Evolutionary conservation across 1,140 invertebrate species (phyloP).

Genomic region (Mercenaria mercenaria): DNA sequence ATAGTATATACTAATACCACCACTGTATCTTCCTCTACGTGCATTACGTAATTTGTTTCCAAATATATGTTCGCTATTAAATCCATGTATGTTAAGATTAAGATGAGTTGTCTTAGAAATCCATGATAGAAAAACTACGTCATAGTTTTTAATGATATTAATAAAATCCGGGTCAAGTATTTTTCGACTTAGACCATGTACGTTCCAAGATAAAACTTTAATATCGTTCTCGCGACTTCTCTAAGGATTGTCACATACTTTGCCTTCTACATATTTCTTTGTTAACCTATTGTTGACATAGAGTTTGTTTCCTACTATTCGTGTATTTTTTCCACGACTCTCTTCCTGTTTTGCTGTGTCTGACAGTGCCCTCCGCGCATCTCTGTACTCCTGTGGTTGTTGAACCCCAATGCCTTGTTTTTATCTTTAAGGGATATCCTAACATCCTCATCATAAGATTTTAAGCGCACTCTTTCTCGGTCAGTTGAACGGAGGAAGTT

Average conservation of each 20-base stretch:
- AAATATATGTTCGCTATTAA: background rate
- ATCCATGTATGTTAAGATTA: slow-evolving; percentile 19
- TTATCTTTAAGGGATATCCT: background rate
- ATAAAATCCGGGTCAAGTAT: background rate
- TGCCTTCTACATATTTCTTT: background rate
- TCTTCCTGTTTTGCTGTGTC: background rate
- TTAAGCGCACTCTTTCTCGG: background rate
- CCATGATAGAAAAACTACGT: background rate
- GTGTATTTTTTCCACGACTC: background rate
- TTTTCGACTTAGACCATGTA: slow-evolving; percentile 15
- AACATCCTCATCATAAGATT: background rate
- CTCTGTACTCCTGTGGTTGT: background rate
- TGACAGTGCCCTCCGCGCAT: background rate
- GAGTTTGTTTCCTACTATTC: background rate
- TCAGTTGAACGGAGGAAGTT: background rate
- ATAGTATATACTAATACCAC: slow-evolving; percentile 14
- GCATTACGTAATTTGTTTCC: background rate
- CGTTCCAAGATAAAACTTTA: slow-evolving; percentile 9
- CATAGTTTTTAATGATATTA: background rate
- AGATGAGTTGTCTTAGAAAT: background rate
- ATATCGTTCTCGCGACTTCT: background rate
- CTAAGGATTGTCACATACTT: background rate
- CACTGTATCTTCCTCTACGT: background rate
- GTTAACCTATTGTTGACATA: background rate
- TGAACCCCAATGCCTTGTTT: background rate